Percentiles rank a stretch among this genome's conserved stretches.
Conservation (phyloP, 2,113 vertebrate genomes). For the rabbit (Oryctolagus cuniculus) region DNA sequence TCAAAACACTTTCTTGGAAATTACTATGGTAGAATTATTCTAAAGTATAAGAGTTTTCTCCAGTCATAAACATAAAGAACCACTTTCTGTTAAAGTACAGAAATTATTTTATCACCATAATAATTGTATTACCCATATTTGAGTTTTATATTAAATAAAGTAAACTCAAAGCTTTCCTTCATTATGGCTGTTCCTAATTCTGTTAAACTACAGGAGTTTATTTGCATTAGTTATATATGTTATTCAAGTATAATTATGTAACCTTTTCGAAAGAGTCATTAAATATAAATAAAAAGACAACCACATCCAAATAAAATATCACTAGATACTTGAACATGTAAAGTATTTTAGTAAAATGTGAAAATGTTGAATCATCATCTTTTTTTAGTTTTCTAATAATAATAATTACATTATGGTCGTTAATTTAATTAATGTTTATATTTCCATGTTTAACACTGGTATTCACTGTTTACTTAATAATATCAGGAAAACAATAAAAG, state of each 20-base stretch:
- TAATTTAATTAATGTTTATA: constrained; percentile 68
- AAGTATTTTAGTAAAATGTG: constrained; percentile 33
- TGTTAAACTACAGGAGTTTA: constrained; percentile 19
- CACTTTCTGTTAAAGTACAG: background rate
- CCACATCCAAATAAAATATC: background rate
- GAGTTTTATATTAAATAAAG: constrained; percentile 20
- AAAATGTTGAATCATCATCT: background rate
- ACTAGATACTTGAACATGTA: background rate
- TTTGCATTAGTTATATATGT: background rate
- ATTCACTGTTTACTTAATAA: constrained; percentile 49
- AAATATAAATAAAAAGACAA: constrained; percentile 55
- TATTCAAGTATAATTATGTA: background rate
- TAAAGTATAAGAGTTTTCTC: background rate
- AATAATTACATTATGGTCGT: constrained; percentile 29
- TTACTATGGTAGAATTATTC: background rate
- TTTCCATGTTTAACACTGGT: constrained; percentile 21
- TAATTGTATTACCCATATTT: background rate
- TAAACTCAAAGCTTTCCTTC: background rate
- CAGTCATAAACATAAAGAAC: background rate
- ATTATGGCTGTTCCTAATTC: background rate
- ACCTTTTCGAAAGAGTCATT: background rate
- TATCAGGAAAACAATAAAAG: constrained; percentile 61
- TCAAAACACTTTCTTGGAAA: background rate
- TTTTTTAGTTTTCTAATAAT: constrained; percentile 58
- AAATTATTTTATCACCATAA: background rate